These are phyloP conservation scores for Lepetodrilus schrolli DNA, from an alignment of 2,888 invertebrate species.

Conservation along the genomic window DNA sequence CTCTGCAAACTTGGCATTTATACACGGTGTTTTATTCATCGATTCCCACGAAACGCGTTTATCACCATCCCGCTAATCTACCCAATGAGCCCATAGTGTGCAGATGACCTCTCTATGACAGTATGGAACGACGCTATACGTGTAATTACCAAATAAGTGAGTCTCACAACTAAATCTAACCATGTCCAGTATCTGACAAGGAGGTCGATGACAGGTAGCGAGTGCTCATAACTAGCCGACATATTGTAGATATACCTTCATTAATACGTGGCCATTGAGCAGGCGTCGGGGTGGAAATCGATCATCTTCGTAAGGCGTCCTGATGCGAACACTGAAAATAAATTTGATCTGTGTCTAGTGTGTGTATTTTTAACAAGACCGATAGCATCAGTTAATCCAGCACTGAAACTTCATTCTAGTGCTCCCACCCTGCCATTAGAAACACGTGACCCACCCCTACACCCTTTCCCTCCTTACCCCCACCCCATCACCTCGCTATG, in stretches of 20 bases:
- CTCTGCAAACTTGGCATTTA: too few relatives aligned
- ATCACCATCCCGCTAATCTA: too few relatives aligned
- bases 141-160: too few relatives aligned
- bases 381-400: neutral
- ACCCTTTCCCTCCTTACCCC: neutral
- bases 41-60: too few relatives aligned
- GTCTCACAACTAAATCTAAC: too few relatives aligned
- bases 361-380: neutral
- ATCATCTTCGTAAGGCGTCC: neutral
- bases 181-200: neutral
- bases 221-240: neutral
- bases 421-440: neutral
- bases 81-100: too few relatives aligned
- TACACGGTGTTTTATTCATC: too few relatives aligned
- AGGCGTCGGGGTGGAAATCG: neutral
- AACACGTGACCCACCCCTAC: neutral
- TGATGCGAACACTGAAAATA: too few relatives aligned
- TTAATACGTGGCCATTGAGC: neutral
- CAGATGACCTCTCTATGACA: too few relatives aligned
- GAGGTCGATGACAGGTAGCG: neutral
- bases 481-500: neutral
- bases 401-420: neutral
- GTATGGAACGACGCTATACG: too few relatives aligned
- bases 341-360: too few relatives aligned
- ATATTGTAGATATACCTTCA: slow-evolving; percentile 14